Conservation (phyloP, 53 echinoderm and acorn worm genomes). For the Crossaster papposus region DNA sequence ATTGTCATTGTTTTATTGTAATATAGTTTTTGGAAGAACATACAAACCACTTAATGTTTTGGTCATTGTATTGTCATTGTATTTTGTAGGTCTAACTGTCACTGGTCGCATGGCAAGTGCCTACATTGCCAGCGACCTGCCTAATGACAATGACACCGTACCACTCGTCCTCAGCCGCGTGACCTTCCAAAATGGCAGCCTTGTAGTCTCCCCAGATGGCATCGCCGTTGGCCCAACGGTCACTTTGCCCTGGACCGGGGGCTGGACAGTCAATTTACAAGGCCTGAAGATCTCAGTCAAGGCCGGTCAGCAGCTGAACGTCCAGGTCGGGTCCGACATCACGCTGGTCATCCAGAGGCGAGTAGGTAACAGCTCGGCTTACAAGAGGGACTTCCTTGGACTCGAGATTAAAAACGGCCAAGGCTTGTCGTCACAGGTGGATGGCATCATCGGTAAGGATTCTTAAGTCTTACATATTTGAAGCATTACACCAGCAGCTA, state of each 20-base stretch:
- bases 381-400: constrained; percentile 58
- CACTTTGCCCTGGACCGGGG: not conserved
- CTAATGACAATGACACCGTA: not conserved
- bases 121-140: not conserved
- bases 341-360: not conserved
- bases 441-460: constrained; percentile 76
- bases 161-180: not conserved
- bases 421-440: constrained; percentile 70
- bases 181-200: not conserved
- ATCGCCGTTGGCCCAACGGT: not conserved
- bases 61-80: too few species aligned
- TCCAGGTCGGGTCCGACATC: not conserved
- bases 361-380: not conserved
- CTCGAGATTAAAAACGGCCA: constrained; percentile 60
- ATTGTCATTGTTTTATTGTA: too few species aligned
- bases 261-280: not conserved
- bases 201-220: not conserved
- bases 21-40: too few species aligned
- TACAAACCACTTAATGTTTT: too few species aligned
- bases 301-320: not conserved
- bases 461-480: not conserved
- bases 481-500: too few species aligned
- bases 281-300: not conserved
- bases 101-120: not conserved
- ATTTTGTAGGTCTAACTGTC: not conserved